Percentiles rank a stretch among this genome's conserved stretches.
Evolutionary conservation across 2,113 vertebrate species (phyloP).

Genomic region (Zosterops hypoxanthus): DNA sequence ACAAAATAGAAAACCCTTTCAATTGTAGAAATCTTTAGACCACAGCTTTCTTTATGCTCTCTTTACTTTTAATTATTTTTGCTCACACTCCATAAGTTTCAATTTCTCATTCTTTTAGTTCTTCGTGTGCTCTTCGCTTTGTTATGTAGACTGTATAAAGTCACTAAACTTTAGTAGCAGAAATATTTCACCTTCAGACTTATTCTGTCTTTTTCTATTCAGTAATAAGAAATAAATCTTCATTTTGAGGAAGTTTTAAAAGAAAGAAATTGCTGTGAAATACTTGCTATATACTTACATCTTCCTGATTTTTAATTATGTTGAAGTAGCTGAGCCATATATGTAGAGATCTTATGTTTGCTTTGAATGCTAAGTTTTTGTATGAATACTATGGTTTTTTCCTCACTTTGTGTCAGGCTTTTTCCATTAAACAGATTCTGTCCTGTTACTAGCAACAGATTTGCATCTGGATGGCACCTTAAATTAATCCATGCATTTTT

Average conservation of each 20-base stretch:
- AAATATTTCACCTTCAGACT: background rate
- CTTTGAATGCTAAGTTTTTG: background rate
- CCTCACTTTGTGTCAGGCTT: background rate
- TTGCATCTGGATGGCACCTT: background rate
- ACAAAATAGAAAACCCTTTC: background rate
- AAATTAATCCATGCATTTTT: background rate
- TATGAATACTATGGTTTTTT: background rate
- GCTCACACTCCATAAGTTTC: conserved; percentile 15
- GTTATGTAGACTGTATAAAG: background rate
- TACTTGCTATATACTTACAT: background rate
- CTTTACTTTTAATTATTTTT: conserved; percentile 54
- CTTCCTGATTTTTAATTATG: background rate
- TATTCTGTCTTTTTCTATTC: background rate
- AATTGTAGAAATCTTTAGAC: background rate
- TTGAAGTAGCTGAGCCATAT: background rate
- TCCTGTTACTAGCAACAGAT: background rate
- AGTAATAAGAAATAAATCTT: background rate
- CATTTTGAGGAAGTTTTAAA: background rate
- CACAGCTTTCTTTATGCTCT: background rate
- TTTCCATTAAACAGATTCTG: background rate
- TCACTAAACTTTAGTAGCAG: background rate
- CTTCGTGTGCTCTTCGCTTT: background rate
- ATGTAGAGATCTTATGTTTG: background rate
- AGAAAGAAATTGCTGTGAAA: background rate
- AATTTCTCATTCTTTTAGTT: conserved; percentile 8